Evolutionary conservation across 37 sponge, comb jelly and placozoan species (phyloP).

Genomic region (Cliona cf. orientalis): DNA sequence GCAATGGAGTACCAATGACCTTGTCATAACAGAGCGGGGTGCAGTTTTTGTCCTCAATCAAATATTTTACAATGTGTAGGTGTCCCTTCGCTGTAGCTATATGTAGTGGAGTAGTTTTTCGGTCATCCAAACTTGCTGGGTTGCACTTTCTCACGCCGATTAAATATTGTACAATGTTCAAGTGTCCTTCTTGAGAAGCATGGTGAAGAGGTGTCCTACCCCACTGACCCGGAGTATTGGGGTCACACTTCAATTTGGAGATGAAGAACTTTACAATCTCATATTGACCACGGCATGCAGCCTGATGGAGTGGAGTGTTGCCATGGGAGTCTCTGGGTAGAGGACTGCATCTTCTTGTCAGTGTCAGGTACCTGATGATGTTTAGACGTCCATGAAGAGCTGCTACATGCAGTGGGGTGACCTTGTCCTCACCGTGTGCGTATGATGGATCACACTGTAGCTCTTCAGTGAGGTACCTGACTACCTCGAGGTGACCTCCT

Average conservation of each 20-base stretch:
- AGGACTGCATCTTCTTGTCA: too few species aligned
- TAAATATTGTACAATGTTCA: constrained; percentile 3
- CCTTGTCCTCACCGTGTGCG: too few species aligned
- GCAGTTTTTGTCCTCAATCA: background rate
- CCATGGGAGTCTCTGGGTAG: too few species aligned
- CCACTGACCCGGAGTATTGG: background rate
- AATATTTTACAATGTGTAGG: background rate
- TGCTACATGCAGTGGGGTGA: too few species aligned
- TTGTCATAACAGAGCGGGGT: background rate
- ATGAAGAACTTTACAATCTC: constrained; percentile 12
- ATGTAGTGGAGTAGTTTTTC: background rate
- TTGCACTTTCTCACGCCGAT: background rate
- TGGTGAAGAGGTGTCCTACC: constrained; percentile 6
- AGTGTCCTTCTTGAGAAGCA: constrained; percentile 14
- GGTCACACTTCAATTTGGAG: background rate
- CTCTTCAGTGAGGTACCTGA: too few species aligned
- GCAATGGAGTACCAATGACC: background rate
- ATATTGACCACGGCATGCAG: background rate
- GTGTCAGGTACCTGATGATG: too few species aligned
- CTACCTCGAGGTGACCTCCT: too few species aligned
- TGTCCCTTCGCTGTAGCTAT: background rate
- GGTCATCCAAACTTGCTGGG: background rate
- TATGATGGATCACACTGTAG: too few species aligned
- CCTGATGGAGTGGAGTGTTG: constrained; percentile 6
- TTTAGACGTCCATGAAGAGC: too few species aligned